Evolutionary conservation across 2,113 vertebrate species (phyloP).

Genomic region (Alligator sinensis): DNA sequence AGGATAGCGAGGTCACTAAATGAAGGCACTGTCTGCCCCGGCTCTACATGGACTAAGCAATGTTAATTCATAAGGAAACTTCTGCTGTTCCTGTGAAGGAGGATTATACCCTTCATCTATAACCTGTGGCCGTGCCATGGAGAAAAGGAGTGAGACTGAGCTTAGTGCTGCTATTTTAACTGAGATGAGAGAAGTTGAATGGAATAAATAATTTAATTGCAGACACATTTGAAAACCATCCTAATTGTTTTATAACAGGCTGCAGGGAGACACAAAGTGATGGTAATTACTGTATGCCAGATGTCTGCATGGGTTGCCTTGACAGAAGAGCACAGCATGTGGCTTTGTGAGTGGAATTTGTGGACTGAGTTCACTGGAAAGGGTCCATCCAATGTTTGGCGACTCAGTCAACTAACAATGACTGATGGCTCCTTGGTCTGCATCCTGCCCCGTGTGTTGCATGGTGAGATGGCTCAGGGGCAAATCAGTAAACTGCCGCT

Average conservation of each 20-base stretch:
- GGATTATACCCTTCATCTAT: background rate
- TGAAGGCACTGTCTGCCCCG: background rate
- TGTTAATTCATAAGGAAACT: background rate
- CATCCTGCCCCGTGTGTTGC: background rate
- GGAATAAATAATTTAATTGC: constrained; percentile 10
- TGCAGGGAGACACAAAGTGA: constrained; percentile 66
- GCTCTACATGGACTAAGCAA: background rate
- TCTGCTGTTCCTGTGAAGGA: background rate
- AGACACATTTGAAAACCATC: constrained; percentile 24
- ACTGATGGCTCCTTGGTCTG: background rate
- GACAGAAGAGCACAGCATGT: background rate
- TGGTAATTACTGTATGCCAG: constrained; percentile 46
- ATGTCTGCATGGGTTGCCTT: background rate
- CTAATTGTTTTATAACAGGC: constrained; percentile 71
- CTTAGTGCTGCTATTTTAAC: background rate
- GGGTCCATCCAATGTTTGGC: background rate
- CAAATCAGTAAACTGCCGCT: background rate
- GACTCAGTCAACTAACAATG: background rate
- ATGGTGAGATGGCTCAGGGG: background rate
- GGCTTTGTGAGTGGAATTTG: background rate
- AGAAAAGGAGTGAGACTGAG: background rate
- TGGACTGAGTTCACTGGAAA: constrained; percentile 8
- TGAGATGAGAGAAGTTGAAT: background rate
- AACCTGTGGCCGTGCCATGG: background rate
- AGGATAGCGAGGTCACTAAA: background rate